A percentile compares a stretch with the other conserved stretches of the same genome.
These are phyloP conservation scores for Sus cebifrons DNA, from an alignment of 2,797 vertebrate genomes.

Conservation along the genomic window DNA sequence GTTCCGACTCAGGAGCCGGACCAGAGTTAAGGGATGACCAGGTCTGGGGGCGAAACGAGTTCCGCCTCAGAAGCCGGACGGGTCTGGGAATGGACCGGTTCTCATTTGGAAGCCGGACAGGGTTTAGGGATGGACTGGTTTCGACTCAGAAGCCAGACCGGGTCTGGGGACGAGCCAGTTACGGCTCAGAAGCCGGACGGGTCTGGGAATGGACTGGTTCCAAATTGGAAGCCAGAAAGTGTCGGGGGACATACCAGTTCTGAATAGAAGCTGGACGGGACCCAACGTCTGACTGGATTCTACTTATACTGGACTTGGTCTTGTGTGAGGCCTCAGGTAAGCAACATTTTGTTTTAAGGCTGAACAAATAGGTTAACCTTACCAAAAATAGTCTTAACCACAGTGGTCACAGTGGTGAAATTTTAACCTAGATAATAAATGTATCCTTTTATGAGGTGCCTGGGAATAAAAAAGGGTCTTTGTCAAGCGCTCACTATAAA, in stretches of 20 bases:
- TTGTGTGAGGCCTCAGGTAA: neutral
- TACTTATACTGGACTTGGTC: neutral
- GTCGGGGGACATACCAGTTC: no score
- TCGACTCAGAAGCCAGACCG: fast-evolving
- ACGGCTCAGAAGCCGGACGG: no score
- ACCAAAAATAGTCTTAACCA: neutral
- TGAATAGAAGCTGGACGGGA: neutral
- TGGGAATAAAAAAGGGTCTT: neutral
- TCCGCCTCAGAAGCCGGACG: neutral
- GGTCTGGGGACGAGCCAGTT: fast-evolving
- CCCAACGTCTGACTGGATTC: fast-evolving
- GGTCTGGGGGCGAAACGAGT: fast-evolving
- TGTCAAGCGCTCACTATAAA: neutral
- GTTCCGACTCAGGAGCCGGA: fast-evolving
- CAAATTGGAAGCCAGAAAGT: neutral
- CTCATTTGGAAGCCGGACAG: neutral
- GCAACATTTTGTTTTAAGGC: neutral
- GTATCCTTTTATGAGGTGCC: neutral
- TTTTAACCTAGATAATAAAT: neutral
- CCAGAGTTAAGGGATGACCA: no score
- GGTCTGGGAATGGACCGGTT: no score
- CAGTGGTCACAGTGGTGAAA: neutral
- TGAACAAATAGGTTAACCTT: neutral
- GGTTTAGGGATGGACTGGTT: neutral
- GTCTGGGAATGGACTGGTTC: neutral